Evolutionary conservation across 2,797 vertebrate species (phyloP), one percentile per base, ranked within the genome.

Genomic region (Salarias fasciatus): DNA sequence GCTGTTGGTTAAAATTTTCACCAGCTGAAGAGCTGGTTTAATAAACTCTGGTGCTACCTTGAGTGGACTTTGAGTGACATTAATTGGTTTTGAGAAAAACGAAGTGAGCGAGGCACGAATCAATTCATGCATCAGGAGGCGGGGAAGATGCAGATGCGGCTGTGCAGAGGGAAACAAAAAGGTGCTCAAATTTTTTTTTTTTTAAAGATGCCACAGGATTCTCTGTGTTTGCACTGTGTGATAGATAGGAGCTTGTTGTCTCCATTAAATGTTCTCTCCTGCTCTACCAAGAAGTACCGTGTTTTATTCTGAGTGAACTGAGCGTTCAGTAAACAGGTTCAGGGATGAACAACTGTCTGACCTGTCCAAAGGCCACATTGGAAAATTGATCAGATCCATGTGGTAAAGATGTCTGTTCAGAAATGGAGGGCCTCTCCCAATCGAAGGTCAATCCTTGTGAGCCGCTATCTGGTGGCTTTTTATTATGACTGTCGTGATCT

Each of bases 361-460:
- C 29, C 11, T 8, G 38, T 6, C 11, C 5, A 72, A 75, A 85
- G 67, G 84, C 79, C 77, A 75, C 18, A 51, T 38, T 59, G 53
- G 61, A 56, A 59, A 69, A 81, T 58, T 45, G 53, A 79, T 78
- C 57, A 44, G 15, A 30, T 5, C 8, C 52, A 48, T 14, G 35
- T 61, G 15, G 48, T 47, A 47, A 53, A 49, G 53, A 31, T 3
- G 14, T 51, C 43, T 3, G 12, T n/a, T 46, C 41, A 43, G 33
- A 35, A 54, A 14, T 18, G 28, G 11, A 29, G 11, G 4, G 37
- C n/a, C 15, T 8, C 35, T 33, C 42, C 4, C 1, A 57, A 49
- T 14, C 0, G 6, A 72, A 71, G 53, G 65, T 63, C 59, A 51
- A 37, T 28, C 12, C 28, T 35, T 53, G 12, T 13, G 13, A 63